Conservation (phyloP, 2,797 vertebrate species). For the Picus viridis region DNA sequence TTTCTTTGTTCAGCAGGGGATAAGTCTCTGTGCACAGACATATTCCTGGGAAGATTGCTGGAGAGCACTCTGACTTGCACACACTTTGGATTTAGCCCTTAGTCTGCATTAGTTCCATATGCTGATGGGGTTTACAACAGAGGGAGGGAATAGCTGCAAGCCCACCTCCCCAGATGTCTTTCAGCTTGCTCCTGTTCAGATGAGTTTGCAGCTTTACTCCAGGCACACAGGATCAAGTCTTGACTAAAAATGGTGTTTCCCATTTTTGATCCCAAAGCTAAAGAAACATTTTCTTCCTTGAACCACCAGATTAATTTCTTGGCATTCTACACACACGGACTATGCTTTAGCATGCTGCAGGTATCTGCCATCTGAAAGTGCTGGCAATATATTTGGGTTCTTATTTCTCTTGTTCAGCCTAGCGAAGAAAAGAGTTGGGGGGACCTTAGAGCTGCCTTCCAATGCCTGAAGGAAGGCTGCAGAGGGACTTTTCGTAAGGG, state of each 20-base stretch:
- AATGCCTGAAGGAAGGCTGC: no score
- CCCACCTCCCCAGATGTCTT: background rate
- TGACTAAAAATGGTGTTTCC: background rate
- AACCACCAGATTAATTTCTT: background rate
- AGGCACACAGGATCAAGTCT: background rate
- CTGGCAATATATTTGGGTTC: background rate
- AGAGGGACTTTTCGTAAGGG: no score
- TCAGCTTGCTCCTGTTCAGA: background rate
- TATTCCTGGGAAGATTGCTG: background rate
- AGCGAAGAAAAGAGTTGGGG: no score
- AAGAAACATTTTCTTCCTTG: background rate
- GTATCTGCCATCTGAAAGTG: background rate
- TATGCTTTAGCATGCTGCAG: background rate
- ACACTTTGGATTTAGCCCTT: background rate
- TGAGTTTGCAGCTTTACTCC: slow-evolving; percentile 20
- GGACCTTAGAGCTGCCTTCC: no score
- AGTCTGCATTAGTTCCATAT: slow-evolving; percentile 9
- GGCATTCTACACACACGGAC: background rate
- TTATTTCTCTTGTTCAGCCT: background rate
- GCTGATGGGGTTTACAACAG: background rate
- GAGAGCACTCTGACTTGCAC: background rate
- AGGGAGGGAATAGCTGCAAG: background rate
- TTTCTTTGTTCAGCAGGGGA: background rate
- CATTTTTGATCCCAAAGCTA: background rate
- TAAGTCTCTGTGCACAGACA: background rate